These are phyloP conservation scores for Tupaia chinensis DNA, from an alignment of 2,113 vertebrate species.

Conservation along the genomic window DNA sequence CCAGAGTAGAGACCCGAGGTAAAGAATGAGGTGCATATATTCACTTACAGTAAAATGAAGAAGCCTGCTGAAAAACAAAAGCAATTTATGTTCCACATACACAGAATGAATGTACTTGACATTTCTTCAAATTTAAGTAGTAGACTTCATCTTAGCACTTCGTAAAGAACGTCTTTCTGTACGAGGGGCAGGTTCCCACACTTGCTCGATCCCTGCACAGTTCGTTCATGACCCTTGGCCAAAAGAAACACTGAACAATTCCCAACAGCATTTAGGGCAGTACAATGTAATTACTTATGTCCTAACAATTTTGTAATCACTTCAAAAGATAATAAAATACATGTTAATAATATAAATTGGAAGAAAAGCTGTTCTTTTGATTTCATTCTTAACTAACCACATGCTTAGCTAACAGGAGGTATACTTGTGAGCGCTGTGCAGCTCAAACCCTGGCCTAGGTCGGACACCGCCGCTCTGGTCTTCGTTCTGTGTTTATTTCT, in stretches of 20 bases:
- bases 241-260: slow-evolving; percentile 35
- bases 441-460: neutral
- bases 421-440: neutral
- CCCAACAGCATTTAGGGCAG: neutral
- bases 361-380: neutral
- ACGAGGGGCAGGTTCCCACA: neutral
- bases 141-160: neutral
- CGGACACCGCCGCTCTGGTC: neutral
- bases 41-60: slow-evolving; percentile 33
- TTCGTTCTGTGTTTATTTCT: neutral
- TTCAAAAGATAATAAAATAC: neutral
- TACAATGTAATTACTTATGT: slow-evolving; percentile 7
- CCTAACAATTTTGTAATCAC: neutral
- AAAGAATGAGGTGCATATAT: neutral
- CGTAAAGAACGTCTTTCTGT: slow-evolving; percentile 13
- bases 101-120: slow-evolving; percentile 3
- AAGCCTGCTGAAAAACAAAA: slow-evolving; percentile 20
- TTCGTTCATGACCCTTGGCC: neutral
- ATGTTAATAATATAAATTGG: neutral
- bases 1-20: neutral
- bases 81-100: neutral
- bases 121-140: slow-evolving; percentile 26
- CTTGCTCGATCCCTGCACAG: neutral
- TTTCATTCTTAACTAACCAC: neutral
- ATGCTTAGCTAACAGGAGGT: neutral